A percentile compares a stretch with the other conserved stretches of the same genome.
Evolutionary conservation across 2,888 invertebrate genomes (phyloP).

Genomic region (Ptychoptera contaminata): DNA sequence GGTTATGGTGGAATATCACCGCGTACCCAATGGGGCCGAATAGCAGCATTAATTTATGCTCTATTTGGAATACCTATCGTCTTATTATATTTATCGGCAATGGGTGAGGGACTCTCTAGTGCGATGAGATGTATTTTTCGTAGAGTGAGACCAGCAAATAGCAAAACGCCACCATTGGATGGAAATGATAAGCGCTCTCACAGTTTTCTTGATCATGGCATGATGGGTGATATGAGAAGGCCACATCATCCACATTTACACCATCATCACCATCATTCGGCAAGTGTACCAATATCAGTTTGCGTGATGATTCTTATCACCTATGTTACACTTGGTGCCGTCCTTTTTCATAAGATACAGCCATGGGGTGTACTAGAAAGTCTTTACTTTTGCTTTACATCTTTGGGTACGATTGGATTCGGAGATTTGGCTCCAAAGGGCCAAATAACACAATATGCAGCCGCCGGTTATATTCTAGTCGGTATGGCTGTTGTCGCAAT

Average conservation of each 20-base stretch:
- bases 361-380: slow-evolving; percentile 85
- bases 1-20: slow-evolving; percentile 77
- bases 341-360: slow-evolving; percentile 80
- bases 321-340: slow-evolving; percentile 78
- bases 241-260: slow-evolving; percentile 9
- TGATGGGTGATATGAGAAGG: background rate
- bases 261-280: slow-evolving; percentile 15
- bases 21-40: slow-evolving; percentile 54
- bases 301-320: slow-evolving; percentile 71
- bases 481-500: slow-evolving; percentile 77
- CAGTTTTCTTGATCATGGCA: slow-evolving; percentile 1
- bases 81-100: slow-evolving; percentile 72
- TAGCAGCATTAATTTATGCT: slow-evolving; percentile 72
- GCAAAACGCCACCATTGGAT: slow-evolving; percentile 9
- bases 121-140: slow-evolving; percentile 58
- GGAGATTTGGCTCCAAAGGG: slow-evolving; percentile 57
- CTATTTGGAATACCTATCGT: slow-evolving; percentile 77
- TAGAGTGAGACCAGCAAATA: slow-evolving; percentile 29
- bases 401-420: slow-evolving; percentile 68
- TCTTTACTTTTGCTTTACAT: slow-evolving; percentile 64
- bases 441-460: slow-evolving; percentile 58
- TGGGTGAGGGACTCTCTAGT: slow-evolving; percentile 71
- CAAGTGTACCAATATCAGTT: slow-evolving; percentile 72
- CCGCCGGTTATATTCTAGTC: slow-evolving; percentile 65
- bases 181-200: slow-evolving; percentile 11